These are phyloP conservation scores for Montifringilla adamsi DNA, from an alignment of 2,113 vertebrate species.

Conservation along the genomic window DNA sequence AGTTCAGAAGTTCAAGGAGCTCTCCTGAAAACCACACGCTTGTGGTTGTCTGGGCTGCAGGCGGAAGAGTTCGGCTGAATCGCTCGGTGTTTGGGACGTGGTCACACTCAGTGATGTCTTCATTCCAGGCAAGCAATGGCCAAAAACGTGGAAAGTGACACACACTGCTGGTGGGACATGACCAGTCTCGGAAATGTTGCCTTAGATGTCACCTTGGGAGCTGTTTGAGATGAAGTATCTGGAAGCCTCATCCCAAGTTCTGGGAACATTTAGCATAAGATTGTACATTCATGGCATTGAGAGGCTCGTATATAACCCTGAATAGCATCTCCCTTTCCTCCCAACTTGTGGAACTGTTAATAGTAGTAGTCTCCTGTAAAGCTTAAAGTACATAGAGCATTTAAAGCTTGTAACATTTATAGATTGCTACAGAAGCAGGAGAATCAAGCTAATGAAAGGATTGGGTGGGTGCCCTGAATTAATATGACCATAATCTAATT, in stretches of 20 bases:
- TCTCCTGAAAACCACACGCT: slow-evolving; percentile 1
- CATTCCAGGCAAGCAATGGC: not conserved
- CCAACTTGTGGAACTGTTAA: not conserved
- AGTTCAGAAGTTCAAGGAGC: slow-evolving; percentile 58
- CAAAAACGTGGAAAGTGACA: not conserved
- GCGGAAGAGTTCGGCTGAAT: not conserved
- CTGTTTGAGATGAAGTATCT: not conserved
- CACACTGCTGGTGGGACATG: not conserved
- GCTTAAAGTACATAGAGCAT: slow-evolving; percentile 16
- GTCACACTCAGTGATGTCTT: not conserved
- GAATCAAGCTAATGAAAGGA: slow-evolving; percentile 64
- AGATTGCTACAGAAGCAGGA: slow-evolving; percentile 34
- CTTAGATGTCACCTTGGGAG: slow-evolving; percentile 13
- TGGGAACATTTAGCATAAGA: slow-evolving; percentile 27
- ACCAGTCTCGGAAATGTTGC: not conserved
- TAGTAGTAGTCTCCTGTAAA: slow-evolving; percentile 22
- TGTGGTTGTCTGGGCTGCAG: slow-evolving; percentile 49
- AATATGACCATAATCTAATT: slow-evolving; percentile 51
- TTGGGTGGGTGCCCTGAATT: slow-evolving; percentile 59
- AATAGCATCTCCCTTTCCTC: not conserved
- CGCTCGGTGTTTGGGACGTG: not conserved
- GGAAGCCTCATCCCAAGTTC: slow-evolving; percentile 14
- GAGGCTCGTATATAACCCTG: slow-evolving; percentile 8
- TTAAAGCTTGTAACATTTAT: slow-evolving; percentile 55
- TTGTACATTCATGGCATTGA: not conserved